Evolutionary conservation across 2,113 vertebrate genomes (phyloP), one percentile per base, ranked within the genome.

Genomic region (Tricholaema leucomelas): DNA sequence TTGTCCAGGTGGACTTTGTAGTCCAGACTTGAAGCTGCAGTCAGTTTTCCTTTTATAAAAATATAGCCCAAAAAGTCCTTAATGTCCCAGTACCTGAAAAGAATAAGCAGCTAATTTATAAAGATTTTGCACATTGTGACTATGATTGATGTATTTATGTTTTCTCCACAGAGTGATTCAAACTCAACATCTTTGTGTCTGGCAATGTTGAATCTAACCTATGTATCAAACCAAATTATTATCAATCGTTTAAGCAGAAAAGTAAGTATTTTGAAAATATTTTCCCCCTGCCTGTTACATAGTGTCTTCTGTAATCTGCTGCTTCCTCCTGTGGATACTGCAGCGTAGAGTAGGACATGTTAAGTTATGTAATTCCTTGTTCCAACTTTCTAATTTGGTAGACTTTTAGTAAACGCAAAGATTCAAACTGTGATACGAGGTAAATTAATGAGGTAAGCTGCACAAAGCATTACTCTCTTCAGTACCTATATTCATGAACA

Each of bases 171-270:
- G 98, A 95, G 73, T 46, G 91, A 97, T 70, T 98, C 98, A 97
- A 98, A 98, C 92, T 98, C 98, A 90, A 98, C 98, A 44, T 98
- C 98, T 13, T 97, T 99, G 91, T 99, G 99, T 89, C 91, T 98
- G 87, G 98, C 98, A 85, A 95, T 97, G 56, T 96, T 99, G 81
- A 99, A 99, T 94, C 97, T 99, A 83, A 99, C 98, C 10, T 98
- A 99, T 88, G 48, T 94, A 61, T 97, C 98, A 87, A 98, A 99
- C 84, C 97, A 98, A 92, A 96, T 99, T 77, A 85, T 98, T 85
- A 97, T 99, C 46, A 97, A 99, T 96, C 98, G 98, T 76, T 98
- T 99, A 88, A 99, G 97, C 94, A 98, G 99, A 95, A 98, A 98
- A 96, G 99, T 99, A 96, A 96, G 94, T 88, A 66, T 54, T 81